These are phyloP conservation scores for Chrysotoxum bicinctum DNA, from an alignment of 2,888 invertebrate genomes.

Conservation along the genomic window DNA sequence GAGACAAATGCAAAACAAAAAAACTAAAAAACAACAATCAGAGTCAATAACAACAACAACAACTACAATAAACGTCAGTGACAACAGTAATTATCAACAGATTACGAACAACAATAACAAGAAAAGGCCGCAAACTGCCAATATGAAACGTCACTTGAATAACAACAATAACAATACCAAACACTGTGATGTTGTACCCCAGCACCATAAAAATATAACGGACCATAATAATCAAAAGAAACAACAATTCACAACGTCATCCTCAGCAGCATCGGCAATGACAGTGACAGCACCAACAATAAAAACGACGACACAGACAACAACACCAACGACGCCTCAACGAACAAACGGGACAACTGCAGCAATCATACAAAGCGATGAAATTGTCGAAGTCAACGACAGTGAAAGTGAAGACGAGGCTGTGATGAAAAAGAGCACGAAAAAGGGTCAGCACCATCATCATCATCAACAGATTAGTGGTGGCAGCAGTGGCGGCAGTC, in stretches of 20 bases:
- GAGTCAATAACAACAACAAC: slow-evolving; percentile 9
- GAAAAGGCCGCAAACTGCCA: slow-evolving; percentile 63
- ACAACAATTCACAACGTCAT: slow-evolving; percentile 44
- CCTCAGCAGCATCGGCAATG: slow-evolving; percentile 39
- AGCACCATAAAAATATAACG: slow-evolving; percentile 43
- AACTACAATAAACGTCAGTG: slow-evolving; percentile 22
- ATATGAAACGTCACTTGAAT: slow-evolving; percentile 66
- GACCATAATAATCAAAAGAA: slow-evolving; percentile 58
- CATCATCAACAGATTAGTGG: slow-evolving; percentile 65
- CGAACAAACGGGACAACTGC: slow-evolving; percentile 50
- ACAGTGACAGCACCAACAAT: slow-evolving; percentile 44
- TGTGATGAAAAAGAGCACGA: slow-evolving; percentile 59
- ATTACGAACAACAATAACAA: slow-evolving; percentile 31
- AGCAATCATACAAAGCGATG: slow-evolving; percentile 59
- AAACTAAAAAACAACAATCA: slow-evolving; percentile 58
- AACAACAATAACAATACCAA: slow-evolving; percentile 71
- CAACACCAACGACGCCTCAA: slow-evolving; percentile 37
- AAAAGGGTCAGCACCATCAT: slow-evolving; percentile 57
- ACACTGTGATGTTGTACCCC: slow-evolving; percentile 62
- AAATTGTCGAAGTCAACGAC: slow-evolving; percentile 76
- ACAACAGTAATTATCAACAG: slow-evolving; percentile 39
- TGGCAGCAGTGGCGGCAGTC: slow-evolving; percentile 71
- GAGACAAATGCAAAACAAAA: slow-evolving; percentile 40
- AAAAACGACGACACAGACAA: slow-evolving; percentile 62
- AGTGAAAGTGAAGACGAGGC: slow-evolving; percentile 75